A percentile compares a stretch with the other conserved stretches of the same genome.
Evolutionary conservation across 2,888 invertebrate species (phyloP).

Genomic region (Bombylius major): DNA sequence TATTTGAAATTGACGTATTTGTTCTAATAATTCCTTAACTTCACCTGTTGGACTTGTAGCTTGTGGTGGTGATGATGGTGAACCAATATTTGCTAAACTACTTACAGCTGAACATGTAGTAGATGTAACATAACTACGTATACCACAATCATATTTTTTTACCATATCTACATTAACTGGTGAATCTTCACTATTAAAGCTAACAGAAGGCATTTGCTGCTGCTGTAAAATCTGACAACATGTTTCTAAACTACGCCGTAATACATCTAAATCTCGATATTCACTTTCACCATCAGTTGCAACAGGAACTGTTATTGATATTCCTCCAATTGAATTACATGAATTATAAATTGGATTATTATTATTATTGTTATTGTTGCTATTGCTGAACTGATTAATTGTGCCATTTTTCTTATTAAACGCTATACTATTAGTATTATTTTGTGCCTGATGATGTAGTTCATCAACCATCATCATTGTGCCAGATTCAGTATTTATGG

Average conservation of each 20-base stretch:
- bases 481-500: constrained; percentile 7
- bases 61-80: constrained; percentile 62
- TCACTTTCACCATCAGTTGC: constrained; percentile 21
- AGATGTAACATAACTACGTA: constrained; percentile 36
- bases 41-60: constrained; percentile 72
- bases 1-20: constrained; percentile 54
- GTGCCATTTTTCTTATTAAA: constrained; percentile 20
- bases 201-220: constrained; percentile 20
- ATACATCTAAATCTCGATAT: constrained; percentile 23
- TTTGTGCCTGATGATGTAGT: constrained; percentile 15
- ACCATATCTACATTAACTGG: constrained; percentile 20
- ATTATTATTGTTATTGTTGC: constrained; percentile 12
- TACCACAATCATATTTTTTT: constrained; percentile 24
- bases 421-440: constrained; percentile 22
- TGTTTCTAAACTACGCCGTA: constrained; percentile 30
- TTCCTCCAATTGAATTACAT: constrained; percentile 27
- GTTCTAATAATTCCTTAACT: constrained; percentile 57
- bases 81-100: constrained; percentile 52
- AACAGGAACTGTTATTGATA: constrained; percentile 27
- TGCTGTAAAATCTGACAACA: constrained; percentile 31
- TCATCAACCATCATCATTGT: neutral
- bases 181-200: constrained; percentile 19
- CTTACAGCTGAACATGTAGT: constrained; percentile 54
- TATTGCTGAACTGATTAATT: constrained; percentile 22
- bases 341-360: constrained; percentile 25